Evolutionary conservation across 2,888 invertebrate species (phyloP), one percentile per base, ranked within the genome.

Genomic region (Campopleginae sp.): DNA sequence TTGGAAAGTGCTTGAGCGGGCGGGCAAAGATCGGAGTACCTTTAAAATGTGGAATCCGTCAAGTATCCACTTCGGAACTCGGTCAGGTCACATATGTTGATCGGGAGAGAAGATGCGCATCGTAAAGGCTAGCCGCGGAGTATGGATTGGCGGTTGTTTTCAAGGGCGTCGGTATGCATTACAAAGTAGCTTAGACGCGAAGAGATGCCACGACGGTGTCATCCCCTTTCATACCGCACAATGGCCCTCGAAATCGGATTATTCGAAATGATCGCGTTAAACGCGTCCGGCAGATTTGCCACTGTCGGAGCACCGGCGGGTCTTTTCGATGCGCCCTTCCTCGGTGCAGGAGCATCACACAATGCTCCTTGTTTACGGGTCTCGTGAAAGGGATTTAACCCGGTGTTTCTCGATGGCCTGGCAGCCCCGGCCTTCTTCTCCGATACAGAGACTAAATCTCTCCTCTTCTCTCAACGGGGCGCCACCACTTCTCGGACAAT

Each of bases 181-280:
- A 91, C 86, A 88, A 89, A 90, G 92, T 89, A 90, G 91, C 90
- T 90, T 88, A 89, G 87, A 70, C 79, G 66, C 82, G 87, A 85
- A 77, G 75, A 78, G 72, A 77, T 17, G 23, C 54, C 19, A 72
- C 84, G 80, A 79, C 83, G 85, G 84, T 86, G 87, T 82, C 84
- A 82, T 84, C 65, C 72, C 80, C 82, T 68, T 79, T 88, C 86
- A 86, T 68, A 19, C 65, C 79, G 51, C 86, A 46, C 92, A 93
- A 93, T 92, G 86, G 88, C 14, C 14, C 19, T 79, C 38, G 48
- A 91, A 92, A 93, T 93, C 93, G 91, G 93, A 93, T 93, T 93
- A n/a, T 93, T 89, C 86, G 87, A 89, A 89, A 90, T 91, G 91
- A 93, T 93, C 93, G 91, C 89, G 92, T 93, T 93, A 93, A 93